phyloP scores from a whole-genome alignment of 1,140 invertebrate species.

The Lerema accius region DNA sequence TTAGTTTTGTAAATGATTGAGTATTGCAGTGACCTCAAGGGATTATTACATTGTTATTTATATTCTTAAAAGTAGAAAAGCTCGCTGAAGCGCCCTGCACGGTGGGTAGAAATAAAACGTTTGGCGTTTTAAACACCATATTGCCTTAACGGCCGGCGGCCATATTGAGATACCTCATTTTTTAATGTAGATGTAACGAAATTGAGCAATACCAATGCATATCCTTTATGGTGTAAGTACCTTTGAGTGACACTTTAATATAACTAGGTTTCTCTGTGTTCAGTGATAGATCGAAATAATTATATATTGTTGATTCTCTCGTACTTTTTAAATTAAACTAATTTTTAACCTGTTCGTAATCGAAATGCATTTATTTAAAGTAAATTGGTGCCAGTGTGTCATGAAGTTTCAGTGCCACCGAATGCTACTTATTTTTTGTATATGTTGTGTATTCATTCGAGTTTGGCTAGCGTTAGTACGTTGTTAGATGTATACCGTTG shows the following conservation, averaged over 20 bases:
- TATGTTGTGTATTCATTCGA: conserved; percentile 37
- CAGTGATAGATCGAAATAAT: neutral
- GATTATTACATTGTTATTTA: too few species aligned
- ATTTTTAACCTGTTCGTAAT: neutral
- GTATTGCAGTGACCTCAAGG: neutral
- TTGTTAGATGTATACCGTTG: conserved; percentile 45
- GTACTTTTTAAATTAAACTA: too few species aligned
- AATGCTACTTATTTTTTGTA: conserved; percentile 37
- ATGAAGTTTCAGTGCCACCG: conserved; percentile 29
- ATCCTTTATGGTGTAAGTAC: conserved; percentile 1
- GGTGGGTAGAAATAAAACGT: neutral
- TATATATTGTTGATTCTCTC: neutral
- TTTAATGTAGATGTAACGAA: conserved; percentile 4
- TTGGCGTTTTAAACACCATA: neutral
- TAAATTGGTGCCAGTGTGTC: conserved; percentile 1
- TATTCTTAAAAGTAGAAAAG: too few species aligned
- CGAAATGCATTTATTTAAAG: conserved; percentile 19
- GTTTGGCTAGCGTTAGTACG: conserved; percentile 34
- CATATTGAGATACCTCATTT: conserved; percentile 13
- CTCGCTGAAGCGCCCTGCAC: too few species aligned
- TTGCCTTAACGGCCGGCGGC: neutral
- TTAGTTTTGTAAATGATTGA: neutral
- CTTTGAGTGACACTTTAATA: neutral
- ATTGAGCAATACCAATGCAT: conserved; percentile 25
- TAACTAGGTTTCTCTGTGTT: neutral